A percentile compares a stretch with the other conserved stretches of the same genome.
These are phyloP conservation scores for Mylabris phalerata DNA, from an alignment of 1,140 invertebrate genomes.

Conservation along the genomic window DNA sequence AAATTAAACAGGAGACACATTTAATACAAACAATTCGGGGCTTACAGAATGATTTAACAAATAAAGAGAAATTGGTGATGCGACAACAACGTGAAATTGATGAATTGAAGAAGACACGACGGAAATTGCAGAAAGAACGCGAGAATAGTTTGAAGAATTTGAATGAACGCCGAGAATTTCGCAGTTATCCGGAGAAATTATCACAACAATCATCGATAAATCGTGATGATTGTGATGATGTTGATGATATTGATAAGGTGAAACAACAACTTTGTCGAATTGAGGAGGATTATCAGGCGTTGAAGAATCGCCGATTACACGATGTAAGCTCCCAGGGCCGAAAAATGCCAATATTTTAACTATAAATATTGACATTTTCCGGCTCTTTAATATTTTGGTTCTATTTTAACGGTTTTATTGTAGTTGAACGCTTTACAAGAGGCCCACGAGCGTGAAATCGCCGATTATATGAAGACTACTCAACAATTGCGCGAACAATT, in stretches of 20 bases:
- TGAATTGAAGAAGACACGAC: conserved; percentile 65
- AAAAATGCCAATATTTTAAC: too few relatives aligned
- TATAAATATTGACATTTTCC: too few relatives aligned
- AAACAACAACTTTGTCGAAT: conserved; percentile 43
- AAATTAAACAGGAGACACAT: conserved; percentile 62
- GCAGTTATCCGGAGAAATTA: conserved; percentile 37
- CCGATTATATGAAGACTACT: conserved; percentile 50
- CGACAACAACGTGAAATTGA: conserved; percentile 67
- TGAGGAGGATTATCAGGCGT: conserved; percentile 56
- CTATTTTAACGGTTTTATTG: conserved; percentile 14
- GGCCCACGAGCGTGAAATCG: conserved; percentile 68
- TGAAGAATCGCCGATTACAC: conserved; percentile 68
- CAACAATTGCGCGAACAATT: conserved; percentile 51
- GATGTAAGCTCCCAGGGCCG: conserved; percentile 52
- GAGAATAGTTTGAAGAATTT: conserved; percentile 50
- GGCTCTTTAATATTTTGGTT: background rate
- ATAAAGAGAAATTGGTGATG: conserved; percentile 62
- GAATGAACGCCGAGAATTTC: conserved; percentile 36
- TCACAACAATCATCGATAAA: conserved; percentile 41
- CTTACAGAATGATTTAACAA: conserved; percentile 61
- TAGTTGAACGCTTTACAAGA: conserved; percentile 68
- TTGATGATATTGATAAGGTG: conserved; percentile 42
- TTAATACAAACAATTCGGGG: conserved; percentile 70
- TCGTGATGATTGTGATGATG: background rate
- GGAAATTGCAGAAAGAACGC: conserved; percentile 65